Conservation (phyloP, 2,888 invertebrate species). For the Carcina quercana region DNA sequence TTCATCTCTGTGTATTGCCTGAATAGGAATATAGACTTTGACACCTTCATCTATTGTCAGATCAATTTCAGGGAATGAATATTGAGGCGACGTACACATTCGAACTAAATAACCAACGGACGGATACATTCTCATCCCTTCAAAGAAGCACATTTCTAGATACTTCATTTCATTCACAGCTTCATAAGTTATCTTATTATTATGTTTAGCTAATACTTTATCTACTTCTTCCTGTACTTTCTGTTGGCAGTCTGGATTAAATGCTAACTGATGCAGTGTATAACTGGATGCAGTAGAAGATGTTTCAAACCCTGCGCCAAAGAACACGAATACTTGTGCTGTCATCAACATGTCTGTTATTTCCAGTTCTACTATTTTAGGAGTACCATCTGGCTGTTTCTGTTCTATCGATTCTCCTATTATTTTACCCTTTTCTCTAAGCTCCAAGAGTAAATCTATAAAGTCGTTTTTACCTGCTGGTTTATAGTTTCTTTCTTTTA, state of each 20-base stretch:
- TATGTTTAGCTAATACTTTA: conserved; percentile 39
- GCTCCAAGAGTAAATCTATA: conserved; percentile 52
- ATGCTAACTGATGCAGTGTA: conserved; percentile 61
- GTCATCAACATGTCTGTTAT: conserved; percentile 45
- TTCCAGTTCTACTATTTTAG: conserved; percentile 44
- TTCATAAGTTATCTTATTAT: conserved; percentile 49
- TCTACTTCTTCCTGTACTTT: conserved; percentile 60
- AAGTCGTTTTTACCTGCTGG: conserved; percentile 57
- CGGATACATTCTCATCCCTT: conserved; percentile 58
- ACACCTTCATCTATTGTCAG: conserved; percentile 48
- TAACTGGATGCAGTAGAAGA: conserved; percentile 66
- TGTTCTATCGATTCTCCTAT: conserved; percentile 48
- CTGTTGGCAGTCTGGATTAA: conserved; percentile 54
- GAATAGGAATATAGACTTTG: conserved; percentile 47
- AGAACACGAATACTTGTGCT: conserved; percentile 61
- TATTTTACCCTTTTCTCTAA: conserved; percentile 49
- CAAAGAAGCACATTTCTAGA: conserved; percentile 55
- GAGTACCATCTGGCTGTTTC: conserved; percentile 40
- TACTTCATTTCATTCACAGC: conserved; percentile 56
- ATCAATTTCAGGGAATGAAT: conserved; percentile 51
- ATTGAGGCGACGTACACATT: conserved; percentile 45
- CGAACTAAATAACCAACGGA: conserved; percentile 52
- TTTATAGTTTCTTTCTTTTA: conserved; percentile 43
- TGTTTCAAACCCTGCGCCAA: conserved; percentile 69
- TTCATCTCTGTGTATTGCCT: conserved; percentile 53